Evolutionary conservation across 2,113 vertebrate species (phyloP), one percentile per base, ranked within the genome.

Genomic region (Tautogolabrus adspersus): DNA sequence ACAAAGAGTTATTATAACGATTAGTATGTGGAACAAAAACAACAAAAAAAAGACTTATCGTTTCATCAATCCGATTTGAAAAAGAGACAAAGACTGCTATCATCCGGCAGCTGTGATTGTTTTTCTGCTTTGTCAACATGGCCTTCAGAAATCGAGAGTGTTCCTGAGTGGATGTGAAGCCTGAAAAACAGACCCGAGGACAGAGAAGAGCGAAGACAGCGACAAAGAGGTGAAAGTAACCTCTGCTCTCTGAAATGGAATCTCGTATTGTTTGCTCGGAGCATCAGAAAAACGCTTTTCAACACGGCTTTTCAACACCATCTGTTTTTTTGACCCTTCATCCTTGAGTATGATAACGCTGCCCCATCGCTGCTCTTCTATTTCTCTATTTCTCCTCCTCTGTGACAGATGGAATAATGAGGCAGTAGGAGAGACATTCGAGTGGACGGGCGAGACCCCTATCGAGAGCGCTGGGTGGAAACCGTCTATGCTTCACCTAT

Each of bases 261-360:
- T 67, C 72, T 18, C 6, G 16, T 26, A 22, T 68, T 81, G 79
- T 83, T 77, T 69, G 34, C 7, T 38, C 30, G 19, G n/a, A 49
- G 54, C 40, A 19, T 52, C 76, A 15, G 34, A 51, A 38, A 26
- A 62, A 46, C 49, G 52, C 37, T 80, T 67, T 64, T 47, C 10
- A 0, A 47, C 77, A 63, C 42, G 62, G 40, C 34, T 52, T 83
- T 66, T 81, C 56, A 23, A 21, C n/a, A 2, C 66, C 63, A 68
- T 83, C 66, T 82, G 71, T 65, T 87, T 72, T 51, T 75, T 59
- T 84, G 86, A 91, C 84, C 84, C 78, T 66, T 82, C 74, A 68
- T 79, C 79, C 64, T 79, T 60, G 72, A 46, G 69, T 66, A 59
- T 63, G 59, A 83, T 73, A 69, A 70, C 8, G n/a, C 44, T 1